These are phyloP conservation scores for Botrylloides violaceus DNA, from an alignment of 23 tunicate genomes.

Conservation along the genomic window DNA sequence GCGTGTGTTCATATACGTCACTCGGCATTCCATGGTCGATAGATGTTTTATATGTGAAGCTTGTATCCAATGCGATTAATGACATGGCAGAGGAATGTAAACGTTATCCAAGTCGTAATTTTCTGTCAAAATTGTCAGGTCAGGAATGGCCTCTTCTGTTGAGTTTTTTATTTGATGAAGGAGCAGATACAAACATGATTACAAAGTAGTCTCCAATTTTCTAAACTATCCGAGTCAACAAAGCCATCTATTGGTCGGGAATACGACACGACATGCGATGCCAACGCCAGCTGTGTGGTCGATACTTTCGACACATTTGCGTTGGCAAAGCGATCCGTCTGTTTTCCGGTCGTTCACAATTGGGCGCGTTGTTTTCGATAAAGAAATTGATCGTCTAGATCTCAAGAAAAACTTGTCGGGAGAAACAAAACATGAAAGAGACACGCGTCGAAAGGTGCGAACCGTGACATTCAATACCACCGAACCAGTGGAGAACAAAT, in stretches of 20 bases:
- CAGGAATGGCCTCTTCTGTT: background rate
- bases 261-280: background rate
- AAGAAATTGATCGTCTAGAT: background rate
- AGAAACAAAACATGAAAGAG: background rate
- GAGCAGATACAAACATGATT: background rate
- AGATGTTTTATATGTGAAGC: too few relatives aligned
- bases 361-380: background rate
- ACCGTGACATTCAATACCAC: background rate
- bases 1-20: too few relatives aligned
- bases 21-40: too few relatives aligned
- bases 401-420: background rate
- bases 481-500: background rate
- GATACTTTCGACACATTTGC: background rate
- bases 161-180: background rate
- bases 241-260: background rate
- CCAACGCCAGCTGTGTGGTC: slow-evolving; percentile 4
- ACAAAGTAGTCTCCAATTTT: background rate
- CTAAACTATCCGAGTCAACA: background rate
- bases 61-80: too few relatives aligned
- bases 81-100: too few relatives aligned
- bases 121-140: background rate
- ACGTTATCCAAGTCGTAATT: too few relatives aligned
- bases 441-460: background rate
- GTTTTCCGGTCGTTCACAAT: background rate
- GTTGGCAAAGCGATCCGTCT: background rate